Evolutionary conservation across 2,797 vertebrate genomes (phyloP).

Genomic region (Falco novaeseelandiae): DNA sequence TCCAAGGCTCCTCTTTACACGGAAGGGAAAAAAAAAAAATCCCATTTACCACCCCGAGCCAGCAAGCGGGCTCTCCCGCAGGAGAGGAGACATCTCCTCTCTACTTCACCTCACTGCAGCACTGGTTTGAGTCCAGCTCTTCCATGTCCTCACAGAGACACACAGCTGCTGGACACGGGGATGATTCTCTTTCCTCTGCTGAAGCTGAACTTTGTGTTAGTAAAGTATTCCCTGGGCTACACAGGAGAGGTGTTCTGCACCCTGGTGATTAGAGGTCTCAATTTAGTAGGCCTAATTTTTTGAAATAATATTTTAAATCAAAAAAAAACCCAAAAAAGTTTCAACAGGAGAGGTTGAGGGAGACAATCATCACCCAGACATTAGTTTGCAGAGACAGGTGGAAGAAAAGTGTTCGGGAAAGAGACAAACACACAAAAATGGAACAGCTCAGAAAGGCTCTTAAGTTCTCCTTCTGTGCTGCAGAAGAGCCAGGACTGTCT

Average conservation of each 20-base stretch:
- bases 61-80: not conserved
- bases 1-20: not conserved
- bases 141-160: slow-evolving; percentile 18
- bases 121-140: not conserved
- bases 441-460: not conserved
- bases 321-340: not conserved
- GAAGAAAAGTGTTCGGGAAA: not conserved
- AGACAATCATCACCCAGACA: not conserved
- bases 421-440: not conserved
- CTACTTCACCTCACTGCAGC: not conserved
- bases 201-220: not conserved
- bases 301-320: not conserved
- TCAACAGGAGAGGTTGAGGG: not conserved
- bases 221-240: slow-evolving; percentile 23
- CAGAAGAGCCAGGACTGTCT: not conserved
- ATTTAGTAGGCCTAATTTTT: not conserved
- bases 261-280: not conserved
- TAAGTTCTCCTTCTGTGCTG: not conserved
- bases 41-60: not conserved
- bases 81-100: not conserved
- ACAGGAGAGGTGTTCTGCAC: slow-evolving; percentile 7
- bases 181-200: not conserved
- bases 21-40: not conserved
- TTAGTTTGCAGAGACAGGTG: not conserved
- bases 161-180: not conserved